phyloP scores from a whole-genome alignment of 1,140 invertebrate genomes.

The Dolichoris vasculosae region DNA sequence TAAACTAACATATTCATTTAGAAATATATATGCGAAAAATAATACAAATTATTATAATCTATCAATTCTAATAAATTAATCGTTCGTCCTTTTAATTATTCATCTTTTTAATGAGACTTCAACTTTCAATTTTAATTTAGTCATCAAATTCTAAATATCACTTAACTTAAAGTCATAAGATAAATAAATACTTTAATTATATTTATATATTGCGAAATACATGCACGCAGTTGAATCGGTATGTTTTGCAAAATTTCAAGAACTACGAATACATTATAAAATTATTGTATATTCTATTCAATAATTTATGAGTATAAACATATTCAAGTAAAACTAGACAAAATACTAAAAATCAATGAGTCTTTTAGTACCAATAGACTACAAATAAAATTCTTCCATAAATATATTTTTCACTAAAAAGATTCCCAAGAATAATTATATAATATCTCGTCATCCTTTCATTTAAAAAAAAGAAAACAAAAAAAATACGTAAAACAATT shows the following conservation, averaged over 20 bases:
- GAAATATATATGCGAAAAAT: too few relatives aligned
- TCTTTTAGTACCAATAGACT: too few relatives aligned
- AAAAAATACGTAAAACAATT: not conserved
- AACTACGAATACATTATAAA: not conserved
- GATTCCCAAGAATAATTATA: not conserved
- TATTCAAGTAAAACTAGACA: not conserved
- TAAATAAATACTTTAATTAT: not conserved
- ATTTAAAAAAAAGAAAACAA: too few relatives aligned
- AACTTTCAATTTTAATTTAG: not conserved
- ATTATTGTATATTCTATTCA: not conserved
- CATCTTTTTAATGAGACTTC: not conserved
- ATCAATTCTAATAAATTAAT: too few relatives aligned
- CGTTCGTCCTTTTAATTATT: too few relatives aligned
- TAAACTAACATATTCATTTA: too few relatives aligned
- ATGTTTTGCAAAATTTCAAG: not conserved
- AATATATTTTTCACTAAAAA: not conserved
- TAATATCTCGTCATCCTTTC: not conserved
- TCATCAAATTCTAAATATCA: not conserved
- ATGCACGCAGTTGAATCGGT: not conserved
- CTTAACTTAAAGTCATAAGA: not conserved
- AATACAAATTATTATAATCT: too few relatives aligned
- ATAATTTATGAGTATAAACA: not conserved
- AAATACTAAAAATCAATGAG: not conserved
- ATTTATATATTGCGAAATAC: not conserved
- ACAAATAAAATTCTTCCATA: too few relatives aligned